Percentiles rank a stretch among this genome's conserved stretches.
Conservation (phyloP, 2,113 vertebrate species). For the Zosterops pallidus region DNA sequence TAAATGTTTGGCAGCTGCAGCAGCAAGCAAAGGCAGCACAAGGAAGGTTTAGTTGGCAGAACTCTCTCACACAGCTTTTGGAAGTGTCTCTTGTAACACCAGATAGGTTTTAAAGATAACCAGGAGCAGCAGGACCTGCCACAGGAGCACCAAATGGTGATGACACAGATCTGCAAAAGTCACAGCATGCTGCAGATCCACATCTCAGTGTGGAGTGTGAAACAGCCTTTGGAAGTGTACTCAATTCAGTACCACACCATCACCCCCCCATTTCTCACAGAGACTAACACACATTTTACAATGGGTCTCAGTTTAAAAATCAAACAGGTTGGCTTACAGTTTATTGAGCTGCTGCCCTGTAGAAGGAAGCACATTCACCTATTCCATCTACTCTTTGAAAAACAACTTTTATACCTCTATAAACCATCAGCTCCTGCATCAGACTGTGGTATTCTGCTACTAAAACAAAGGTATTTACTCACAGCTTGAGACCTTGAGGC, state of each 20-base stretch:
- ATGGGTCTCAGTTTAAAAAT: neutral
- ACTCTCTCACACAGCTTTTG: neutral
- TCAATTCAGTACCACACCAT: neutral
- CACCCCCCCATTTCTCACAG: neutral
- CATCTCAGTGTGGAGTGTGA: neutral
- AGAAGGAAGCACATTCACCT: neutral
- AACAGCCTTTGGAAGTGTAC: neutral
- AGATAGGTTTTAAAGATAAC: neutral
- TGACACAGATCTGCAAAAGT: neutral
- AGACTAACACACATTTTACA: neutral
- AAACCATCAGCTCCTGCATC: neutral
- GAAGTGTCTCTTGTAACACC: neutral
- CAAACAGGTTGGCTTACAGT: neutral
- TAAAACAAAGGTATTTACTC: constrained; percentile 48
- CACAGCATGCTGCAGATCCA: neutral
- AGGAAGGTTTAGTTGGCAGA: neutral
- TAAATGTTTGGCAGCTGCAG: neutral
- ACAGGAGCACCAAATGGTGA: neutral
- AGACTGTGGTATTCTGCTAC: neutral
- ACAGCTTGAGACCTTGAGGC: constrained; percentile 59
- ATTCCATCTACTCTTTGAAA: neutral
- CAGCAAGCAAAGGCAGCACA: neutral
- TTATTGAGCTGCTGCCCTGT: neutral
- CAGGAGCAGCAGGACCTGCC: neutral
- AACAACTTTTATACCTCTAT: neutral